Percentiles rank a stretch among this genome's conserved stretches.
Conservation (phyloP, 2,888 invertebrate genomes). For the Hoplodrina ambigua region DNA sequence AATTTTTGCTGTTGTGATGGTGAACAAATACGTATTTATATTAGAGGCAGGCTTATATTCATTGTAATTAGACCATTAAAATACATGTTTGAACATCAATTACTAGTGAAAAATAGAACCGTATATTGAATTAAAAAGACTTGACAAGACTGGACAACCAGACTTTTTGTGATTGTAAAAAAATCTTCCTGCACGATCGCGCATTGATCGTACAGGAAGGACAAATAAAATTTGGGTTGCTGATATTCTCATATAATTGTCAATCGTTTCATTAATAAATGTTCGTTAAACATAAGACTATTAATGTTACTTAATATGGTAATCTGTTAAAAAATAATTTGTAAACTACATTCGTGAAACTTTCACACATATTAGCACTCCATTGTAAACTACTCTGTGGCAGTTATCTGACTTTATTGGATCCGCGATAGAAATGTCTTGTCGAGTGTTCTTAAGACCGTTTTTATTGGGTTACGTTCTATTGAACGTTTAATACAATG, state of each 20-base stretch:
- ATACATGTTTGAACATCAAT: too few species aligned
- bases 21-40: neutral
- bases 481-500: conserved; percentile 32
- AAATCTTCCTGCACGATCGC: neutral
- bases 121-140: too few species aligned
- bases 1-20: neutral
- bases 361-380: conserved; percentile 9
- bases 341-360: neutral
- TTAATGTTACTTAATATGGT: neutral
- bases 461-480: conserved; percentile 46
- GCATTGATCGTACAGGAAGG: too few species aligned
- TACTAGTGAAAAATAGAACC: too few species aligned
- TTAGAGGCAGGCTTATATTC: too few species aligned
- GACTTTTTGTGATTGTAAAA: neutral
- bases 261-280: neutral
- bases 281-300: neutral
- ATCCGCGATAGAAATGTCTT: conserved; percentile 50
- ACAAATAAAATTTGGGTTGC: neutral
- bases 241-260: neutral
- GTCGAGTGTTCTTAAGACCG: conserved; percentile 35
- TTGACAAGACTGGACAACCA: neutral
- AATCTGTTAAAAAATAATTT: neutral
- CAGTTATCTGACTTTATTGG: conserved; percentile 44
- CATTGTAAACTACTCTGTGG: conserved; percentile 29
- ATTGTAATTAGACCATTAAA: too few species aligned